Evolutionary conservation across 2,113 vertebrate genomes (phyloP).

Genomic region (Uria aalge): DNA sequence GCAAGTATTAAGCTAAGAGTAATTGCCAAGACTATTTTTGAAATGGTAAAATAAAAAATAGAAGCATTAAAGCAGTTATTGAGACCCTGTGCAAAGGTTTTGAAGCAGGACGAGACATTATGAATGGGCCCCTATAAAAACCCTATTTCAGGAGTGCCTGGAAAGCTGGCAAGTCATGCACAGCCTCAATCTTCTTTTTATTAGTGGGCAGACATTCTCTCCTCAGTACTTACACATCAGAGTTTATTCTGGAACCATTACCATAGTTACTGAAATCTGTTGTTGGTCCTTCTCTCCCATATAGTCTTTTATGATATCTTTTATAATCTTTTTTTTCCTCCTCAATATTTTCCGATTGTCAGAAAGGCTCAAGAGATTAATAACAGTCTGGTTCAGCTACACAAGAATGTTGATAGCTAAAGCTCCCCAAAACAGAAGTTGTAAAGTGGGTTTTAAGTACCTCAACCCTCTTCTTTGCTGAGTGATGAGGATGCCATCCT

Average conservation of each 20-base stretch:
- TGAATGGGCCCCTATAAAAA: neutral
- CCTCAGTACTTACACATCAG: neutral
- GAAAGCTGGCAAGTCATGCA: neutral
- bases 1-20: neutral
- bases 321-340: neutral
- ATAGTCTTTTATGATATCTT: neutral
- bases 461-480: neutral
- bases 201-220: neutral
- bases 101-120: neutral
- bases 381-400: neutral
- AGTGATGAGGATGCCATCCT: neutral
- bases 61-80: neutral
- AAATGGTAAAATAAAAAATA: neutral
- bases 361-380: neutral
- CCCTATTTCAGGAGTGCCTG: neutral
- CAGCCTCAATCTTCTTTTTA: neutral
- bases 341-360: neutral
- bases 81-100: neutral
- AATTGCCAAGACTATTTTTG: neutral
- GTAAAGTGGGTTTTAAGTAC: neutral
- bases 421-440: neutral
- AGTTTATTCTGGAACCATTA: neutral
- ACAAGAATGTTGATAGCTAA: neutral
- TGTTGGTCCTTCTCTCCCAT: neutral
- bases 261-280: neutral